Base-by-base conservation (phyloP, 2,888 invertebrate genomes). In the Rhodophaea formosa region DNA sequence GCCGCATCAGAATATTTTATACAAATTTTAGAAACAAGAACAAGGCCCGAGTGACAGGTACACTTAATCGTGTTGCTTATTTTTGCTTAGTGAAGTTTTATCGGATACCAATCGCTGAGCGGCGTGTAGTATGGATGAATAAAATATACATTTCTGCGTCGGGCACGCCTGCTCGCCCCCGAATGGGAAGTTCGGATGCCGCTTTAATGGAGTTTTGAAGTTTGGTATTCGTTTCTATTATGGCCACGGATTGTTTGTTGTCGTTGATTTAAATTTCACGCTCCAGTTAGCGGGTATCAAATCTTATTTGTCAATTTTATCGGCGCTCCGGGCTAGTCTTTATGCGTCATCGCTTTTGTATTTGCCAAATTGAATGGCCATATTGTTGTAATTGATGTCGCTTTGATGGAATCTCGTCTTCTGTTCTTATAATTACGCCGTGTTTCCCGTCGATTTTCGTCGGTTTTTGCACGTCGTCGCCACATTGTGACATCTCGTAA, bases 1-100 rank as follows among this genome's bases (percentile, higher is more conserved):
- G 78, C 77, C 76, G 74, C 74, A 75, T 78, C 81, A 73, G 90
- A 88, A 91, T 91, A 90, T 88, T 88, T 91, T 90, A 90, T 89
- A 89, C 89, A 89, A 90, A 90, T 90, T 88, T 88, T 86, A 86
- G 87, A 87, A 86, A 89, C 82, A 90, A 89, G 84, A 91, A 88
- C 87, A 88, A 84, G 82, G 79, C 69, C 71, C 75, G 82, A 84
- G 86, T 89, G 90, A 91, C 90, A 90, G 90, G 84, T 88, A 91
- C 89, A 91, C 83, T 83, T 82, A 83, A 86, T 89, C 80, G 78
- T 83, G 79, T 79, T 88, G 84, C 79, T 89, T 84, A 84, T 88
- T 89, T 89, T 90, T 82, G 82, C 78, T 86, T 85, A 82, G 81
- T 77, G 74, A 75, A 77, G 79, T 83, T 88, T 86, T 86, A 86